Percentiles rank a stretch among this genome's conserved stretches.
Evolutionary conservation across 2,888 invertebrate species (phyloP).

Genomic region (Noctua janthe): DNA sequence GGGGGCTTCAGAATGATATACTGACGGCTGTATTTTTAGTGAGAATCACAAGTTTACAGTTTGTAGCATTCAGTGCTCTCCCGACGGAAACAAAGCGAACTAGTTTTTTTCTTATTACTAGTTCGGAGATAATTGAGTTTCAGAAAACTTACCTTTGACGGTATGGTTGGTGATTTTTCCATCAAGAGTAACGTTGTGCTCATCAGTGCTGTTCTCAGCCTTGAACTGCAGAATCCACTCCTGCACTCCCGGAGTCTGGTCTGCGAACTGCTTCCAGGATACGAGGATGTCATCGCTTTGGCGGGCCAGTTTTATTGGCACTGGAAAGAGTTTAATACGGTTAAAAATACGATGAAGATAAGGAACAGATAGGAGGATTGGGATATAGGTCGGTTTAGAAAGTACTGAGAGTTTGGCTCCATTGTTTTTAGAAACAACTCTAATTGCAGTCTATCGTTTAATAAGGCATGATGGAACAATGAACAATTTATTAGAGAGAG

Average conservation of each 20-base stretch:
- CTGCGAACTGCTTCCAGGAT: slow-evolving; percentile 81
- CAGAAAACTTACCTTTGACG: slow-evolving; percentile 71
- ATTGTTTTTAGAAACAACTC: not conserved
- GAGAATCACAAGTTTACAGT: not conserved
- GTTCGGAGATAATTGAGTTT: no score
- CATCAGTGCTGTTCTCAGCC: slow-evolving; percentile 67
- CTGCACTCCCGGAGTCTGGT: slow-evolving; percentile 75
- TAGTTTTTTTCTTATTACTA: not conserved
- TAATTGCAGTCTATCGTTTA: not conserved
- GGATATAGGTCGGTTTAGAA: not conserved
- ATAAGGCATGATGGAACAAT: not conserved
- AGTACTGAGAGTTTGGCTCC: not conserved
- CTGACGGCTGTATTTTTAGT: not conserved
- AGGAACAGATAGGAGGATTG: not conserved
- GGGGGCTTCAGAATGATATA: no score
- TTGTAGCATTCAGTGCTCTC: not conserved
- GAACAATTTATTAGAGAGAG: not conserved
- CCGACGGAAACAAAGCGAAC: not conserved
- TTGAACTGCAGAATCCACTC: slow-evolving; percentile 85
- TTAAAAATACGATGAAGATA: not conserved
- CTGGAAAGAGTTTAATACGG: slow-evolving; percentile 66
- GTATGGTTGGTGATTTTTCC: slow-evolving; percentile 76
- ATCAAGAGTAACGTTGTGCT: slow-evolving; percentile 76
- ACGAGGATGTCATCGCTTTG: slow-evolving; percentile 76
- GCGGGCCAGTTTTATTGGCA: slow-evolving; percentile 80